Base-by-base conservation (phyloP, 2,888 invertebrate genomes). In the Cecidostiba fungosa region DNA sequence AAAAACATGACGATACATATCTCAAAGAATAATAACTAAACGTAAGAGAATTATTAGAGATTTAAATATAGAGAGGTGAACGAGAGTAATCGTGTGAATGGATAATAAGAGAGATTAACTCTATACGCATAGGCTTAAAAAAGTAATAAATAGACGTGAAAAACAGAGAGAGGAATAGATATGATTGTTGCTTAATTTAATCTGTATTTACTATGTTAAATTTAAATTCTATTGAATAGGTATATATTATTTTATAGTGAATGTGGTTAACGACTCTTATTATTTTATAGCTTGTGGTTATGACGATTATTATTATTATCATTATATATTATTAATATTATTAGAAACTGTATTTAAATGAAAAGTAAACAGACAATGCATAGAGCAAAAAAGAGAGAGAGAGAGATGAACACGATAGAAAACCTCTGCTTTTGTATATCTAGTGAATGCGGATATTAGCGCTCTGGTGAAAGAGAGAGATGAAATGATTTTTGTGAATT, bases 1-100 rank as follows among this genome's bases (percentile, higher is more conserved):
- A 88, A 87, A 88, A 80, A 92, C 90, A 92, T 91, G 92, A 93
- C 93, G 93, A 93, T 93, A 93, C 93, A 93, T 93, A 93, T 93
- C 93, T 93, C 92, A 92, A 91, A 93, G 92, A 92, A 93, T 93
- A 93, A 93, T 93, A 93, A 93, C 88, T 93, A 93, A 92, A 90
- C 89, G 87, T 93, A 92, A 92, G 92, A 88, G 89, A 90, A 89
- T 90, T 90, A 89, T 89, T 88, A 89, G 87, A 87, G 86, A 87
- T 77, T 87, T 86, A 88, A 82, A 80, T 78, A 76, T 78, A 76
- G 66, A 84, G 26, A 77, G 69, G 47, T 72, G 72, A 72, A 47
- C 73, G 54, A 82, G 43, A 70, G 80, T 85, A 66, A 62, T 59
- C 69, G 77, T 73, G 83, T 47, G 79, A 85, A 85, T 82, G 87